phyloP scores from a whole-genome alignment of 2,888 invertebrate species.

The Aphidius colemani region DNA sequence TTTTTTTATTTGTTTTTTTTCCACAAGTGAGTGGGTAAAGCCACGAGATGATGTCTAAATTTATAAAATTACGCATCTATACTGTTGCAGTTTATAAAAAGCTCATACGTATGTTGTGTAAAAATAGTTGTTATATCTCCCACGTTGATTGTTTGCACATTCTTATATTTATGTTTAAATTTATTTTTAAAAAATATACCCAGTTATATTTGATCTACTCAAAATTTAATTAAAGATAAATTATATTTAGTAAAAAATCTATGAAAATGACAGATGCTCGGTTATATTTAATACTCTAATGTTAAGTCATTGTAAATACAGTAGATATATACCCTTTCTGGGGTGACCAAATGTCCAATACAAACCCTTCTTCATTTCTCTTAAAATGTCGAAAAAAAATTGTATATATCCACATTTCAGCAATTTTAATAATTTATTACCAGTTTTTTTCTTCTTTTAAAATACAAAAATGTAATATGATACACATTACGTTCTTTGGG shows the following conservation, averaged over 20 bases:
- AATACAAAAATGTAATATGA: constrained; percentile 16
- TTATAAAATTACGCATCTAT: constrained; percentile 39
- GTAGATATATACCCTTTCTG: constrained; percentile 18
- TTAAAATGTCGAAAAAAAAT: constrained; percentile 16
- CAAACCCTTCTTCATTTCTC: constrained; percentile 21
- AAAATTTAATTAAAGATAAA: not conserved
- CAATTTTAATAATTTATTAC: constrained; percentile 22
- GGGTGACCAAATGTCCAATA: constrained; percentile 18
- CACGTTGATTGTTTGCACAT: constrained; percentile 41
- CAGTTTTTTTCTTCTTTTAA: not conserved
- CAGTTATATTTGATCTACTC: too few relatives aligned
- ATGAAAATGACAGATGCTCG: constrained; percentile 23
- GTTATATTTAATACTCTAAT: constrained; percentile 20
- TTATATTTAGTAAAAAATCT: constrained; percentile 4
- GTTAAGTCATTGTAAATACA: constrained; percentile 16
- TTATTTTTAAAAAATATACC: not conserved
- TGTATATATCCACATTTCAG: constrained; percentile 3
- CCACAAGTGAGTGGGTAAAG: constrained; percentile 25
- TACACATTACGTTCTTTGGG: constrained; percentile 17
- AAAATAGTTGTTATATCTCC: constrained; percentile 49
- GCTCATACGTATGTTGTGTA: constrained; percentile 44
- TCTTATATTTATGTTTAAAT: not conserved
- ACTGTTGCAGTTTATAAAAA: constrained; percentile 37
- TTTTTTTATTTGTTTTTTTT: too few relatives aligned
- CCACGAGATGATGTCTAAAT: constrained; percentile 42